These are phyloP conservation scores for Paralichthys olivaceus DNA, from an alignment of 2,113 vertebrate species.

Conservation along the genomic window DNA sequence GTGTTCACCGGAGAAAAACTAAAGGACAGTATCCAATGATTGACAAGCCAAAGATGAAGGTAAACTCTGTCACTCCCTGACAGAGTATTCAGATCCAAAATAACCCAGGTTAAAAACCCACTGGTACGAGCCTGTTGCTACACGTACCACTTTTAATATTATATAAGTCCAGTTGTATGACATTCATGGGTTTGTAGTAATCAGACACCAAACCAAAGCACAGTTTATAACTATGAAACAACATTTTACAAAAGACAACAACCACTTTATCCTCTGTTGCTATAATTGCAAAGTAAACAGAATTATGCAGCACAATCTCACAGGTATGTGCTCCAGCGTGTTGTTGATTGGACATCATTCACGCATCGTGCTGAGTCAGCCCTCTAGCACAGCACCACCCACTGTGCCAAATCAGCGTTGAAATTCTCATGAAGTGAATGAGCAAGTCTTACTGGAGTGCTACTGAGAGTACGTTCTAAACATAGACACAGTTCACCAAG, in stretches of 20 bases:
- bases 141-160: background rate
- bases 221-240: background rate
- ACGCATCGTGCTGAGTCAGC: background rate
- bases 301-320: background rate
- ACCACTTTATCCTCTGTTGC: background rate
- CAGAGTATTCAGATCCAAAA: background rate
- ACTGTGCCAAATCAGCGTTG: background rate
- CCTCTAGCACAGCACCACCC: background rate
- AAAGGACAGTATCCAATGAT: background rate
- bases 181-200: background rate
- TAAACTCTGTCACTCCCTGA: background rate
- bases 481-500: background rate
- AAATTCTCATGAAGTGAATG: background rate
- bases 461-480: background rate
- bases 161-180: background rate
- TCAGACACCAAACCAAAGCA: background rate
- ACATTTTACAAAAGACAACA: background rate
- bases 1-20: slow-evolving; percentile 23
- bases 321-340: slow-evolving; percentile 12
- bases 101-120: background rate
- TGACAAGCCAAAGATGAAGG: background rate
- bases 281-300: slow-evolving; percentile 23
- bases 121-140: background rate
- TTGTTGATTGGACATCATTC: background rate
- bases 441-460: too few species aligned